Evolutionary conservation across 2,888 invertebrate species (phyloP).

Genomic region (Axea sp.): DNA sequence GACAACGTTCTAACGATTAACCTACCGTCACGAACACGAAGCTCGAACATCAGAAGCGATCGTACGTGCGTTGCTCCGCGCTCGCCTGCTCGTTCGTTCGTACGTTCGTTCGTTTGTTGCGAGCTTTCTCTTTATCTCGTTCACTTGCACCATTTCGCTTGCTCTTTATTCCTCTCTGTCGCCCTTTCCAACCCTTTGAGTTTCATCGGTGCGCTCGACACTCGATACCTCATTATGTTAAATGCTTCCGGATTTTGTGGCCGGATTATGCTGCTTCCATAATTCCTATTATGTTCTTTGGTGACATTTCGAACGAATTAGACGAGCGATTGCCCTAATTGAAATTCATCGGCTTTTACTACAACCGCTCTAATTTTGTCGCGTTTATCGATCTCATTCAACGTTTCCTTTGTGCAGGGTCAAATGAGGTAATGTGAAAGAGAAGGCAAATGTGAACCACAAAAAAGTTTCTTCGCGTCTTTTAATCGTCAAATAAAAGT

Average conservation of each 20-base stretch:
- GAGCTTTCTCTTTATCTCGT: conserved; percentile 50
- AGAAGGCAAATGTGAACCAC: no score
- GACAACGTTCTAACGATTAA: conserved; percentile 77
- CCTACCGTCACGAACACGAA: conserved; percentile 63
- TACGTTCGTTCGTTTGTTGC: conserved; percentile 10
- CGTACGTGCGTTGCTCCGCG: conserved; percentile 15
- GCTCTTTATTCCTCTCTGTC: conserved; percentile 56
- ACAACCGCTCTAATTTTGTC: conserved; percentile 2
- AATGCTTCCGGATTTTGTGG: conserved; percentile 78
- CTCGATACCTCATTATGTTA: conserved; percentile 79
- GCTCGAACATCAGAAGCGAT: conserved; percentile 51
- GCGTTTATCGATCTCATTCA: not conserved
- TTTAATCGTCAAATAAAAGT: no score
- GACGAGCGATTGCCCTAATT: conserved; percentile 26
- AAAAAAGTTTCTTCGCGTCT: no score
- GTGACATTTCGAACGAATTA: conserved; percentile 46
- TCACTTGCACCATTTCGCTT: conserved; percentile 36
- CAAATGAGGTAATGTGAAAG: no score
- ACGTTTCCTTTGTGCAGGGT: no score
- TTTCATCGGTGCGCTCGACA: conserved; percentile 66
- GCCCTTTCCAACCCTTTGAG: conserved; percentile 59
- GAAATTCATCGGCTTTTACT: not conserved
- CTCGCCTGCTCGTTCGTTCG: conserved; percentile 47
- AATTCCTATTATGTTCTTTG: conserved; percentile 52
- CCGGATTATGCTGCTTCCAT: conserved; percentile 71